phyloP scores from a whole-genome alignment of 2,797 vertebrate species.

The Chaunax sp. region DNA sequence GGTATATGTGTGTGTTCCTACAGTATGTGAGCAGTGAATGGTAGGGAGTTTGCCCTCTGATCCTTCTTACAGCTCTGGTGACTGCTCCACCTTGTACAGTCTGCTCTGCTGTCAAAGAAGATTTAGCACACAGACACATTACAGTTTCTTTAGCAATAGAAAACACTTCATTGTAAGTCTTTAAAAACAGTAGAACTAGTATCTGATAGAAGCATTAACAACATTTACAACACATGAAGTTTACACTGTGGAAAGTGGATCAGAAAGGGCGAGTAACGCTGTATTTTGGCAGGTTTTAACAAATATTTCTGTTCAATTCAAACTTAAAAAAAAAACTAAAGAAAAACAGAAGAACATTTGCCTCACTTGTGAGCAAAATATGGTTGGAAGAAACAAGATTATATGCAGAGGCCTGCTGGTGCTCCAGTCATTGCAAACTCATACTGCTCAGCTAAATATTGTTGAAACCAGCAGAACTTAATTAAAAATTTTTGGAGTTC shows the following conservation, averaged over 20 bases:
- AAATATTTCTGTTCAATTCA: constrained; percentile 17
- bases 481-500: neutral
- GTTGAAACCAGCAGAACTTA: neutral
- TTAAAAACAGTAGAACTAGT: constrained; percentile 45
- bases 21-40: constrained; percentile 53
- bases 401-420: too few relatives aligned
- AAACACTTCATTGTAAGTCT: constrained; percentile 41
- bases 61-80: constrained; percentile 76
- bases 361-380: constrained; percentile 14
- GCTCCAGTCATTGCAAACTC: constrained; percentile 16
- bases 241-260: constrained; percentile 14
- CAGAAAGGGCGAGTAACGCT: constrained; percentile 5
- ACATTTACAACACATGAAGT: constrained; percentile 28
- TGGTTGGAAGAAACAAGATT: too few relatives aligned
- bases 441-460: constrained; percentile 14
- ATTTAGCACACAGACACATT: constrained; percentile 72
- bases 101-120: constrained; percentile 75
- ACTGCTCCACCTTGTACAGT: constrained; percentile 79
- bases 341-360: neutral
- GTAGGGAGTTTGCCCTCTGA: constrained; percentile 73
- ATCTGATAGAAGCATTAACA: constrained; percentile 44
- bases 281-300: constrained; percentile 3
- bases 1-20: constrained; percentile 36
- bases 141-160: constrained; percentile 61
- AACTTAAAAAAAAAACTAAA: neutral